Conservation (phyloP, 2,797 vertebrate genomes). For the Microcaecilia unicolor region DNA sequence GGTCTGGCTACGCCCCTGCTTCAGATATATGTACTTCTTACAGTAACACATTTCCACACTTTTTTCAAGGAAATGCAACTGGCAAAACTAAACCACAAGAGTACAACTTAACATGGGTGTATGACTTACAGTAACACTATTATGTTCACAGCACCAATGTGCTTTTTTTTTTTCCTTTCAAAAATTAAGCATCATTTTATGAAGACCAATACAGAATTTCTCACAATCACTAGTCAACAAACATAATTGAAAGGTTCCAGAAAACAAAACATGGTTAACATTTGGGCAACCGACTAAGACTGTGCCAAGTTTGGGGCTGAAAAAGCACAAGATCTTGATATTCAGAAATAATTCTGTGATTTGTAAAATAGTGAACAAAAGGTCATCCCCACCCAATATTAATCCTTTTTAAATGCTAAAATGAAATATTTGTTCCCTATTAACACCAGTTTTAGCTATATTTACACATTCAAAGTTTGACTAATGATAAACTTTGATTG, state of each 20-base stretch:
- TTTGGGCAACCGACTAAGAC: conserved; percentile 51
- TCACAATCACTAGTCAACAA: too few relatives aligned
- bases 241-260: too few relatives aligned
- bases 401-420: too few relatives aligned
- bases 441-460: too few relatives aligned
- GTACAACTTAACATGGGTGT: conserved; percentile 52
- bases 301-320: conserved; percentile 45
- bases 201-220: too few relatives aligned
- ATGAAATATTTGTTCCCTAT: too few relatives aligned
- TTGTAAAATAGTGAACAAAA: conserved; percentile 42
- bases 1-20: too few relatives aligned
- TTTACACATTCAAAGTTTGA: too few relatives aligned
- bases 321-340: conserved; percentile 42
- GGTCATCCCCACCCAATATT: conserved; percentile 48
- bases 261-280: too few relatives aligned
- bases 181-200: too few relatives aligned
- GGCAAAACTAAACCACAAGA: conserved; percentile 51
- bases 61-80: conserved; percentile 42
- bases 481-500: too few relatives aligned
- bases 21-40: conserved; percentile 55
- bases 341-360: conserved; percentile 35
- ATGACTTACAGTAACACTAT: conserved; percentile 46
- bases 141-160: conserved; percentile 49
- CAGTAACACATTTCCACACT: conserved; percentile 37
- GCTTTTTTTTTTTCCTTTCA: too few relatives aligned